Conservation (phyloP, 2,888 invertebrate genomes). For the Drosophila multiciliata region DNA sequence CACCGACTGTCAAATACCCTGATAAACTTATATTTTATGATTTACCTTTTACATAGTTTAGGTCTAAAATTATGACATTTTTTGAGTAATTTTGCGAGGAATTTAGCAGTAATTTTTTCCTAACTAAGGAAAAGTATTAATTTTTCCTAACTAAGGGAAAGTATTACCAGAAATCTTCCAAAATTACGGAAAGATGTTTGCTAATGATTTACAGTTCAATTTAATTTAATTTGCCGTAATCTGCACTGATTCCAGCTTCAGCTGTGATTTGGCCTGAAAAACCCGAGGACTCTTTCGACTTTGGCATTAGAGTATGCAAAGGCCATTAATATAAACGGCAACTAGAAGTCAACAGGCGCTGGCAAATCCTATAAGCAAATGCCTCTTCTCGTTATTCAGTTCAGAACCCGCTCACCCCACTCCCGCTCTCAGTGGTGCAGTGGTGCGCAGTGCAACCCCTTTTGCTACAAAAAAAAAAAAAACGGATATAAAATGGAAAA, state of each 20-base stretch:
- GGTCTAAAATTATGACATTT: background rate
- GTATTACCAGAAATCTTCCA: background rate
- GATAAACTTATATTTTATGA: background rate
- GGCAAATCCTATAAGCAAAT: slow-evolving; percentile 68
- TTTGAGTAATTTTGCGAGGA: background rate
- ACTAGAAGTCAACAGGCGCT: slow-evolving; percentile 72
- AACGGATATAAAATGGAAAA: background rate
- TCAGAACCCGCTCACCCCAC: background rate
- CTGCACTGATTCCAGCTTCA: background rate
- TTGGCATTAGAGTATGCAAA: slow-evolving; percentile 4
- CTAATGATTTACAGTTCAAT: background rate
- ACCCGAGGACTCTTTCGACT: background rate
- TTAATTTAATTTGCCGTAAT: background rate
- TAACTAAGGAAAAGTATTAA: background rate
- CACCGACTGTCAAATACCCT: background rate
- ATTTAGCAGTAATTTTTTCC: background rate
- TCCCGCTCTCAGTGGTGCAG: slow-evolving; percentile 22
- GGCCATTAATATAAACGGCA: slow-evolving; percentile 69
- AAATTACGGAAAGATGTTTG: background rate
- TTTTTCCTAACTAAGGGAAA: background rate
- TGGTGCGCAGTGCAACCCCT: slow-evolving; percentile 12
- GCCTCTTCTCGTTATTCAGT: slow-evolving; percentile 20
- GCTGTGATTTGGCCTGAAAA: background rate
- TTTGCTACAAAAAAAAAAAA: background rate
- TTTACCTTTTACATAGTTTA: background rate